Conservation (phyloP, 1,140 invertebrate species). For the Dermatophagoides farinae region DNA sequence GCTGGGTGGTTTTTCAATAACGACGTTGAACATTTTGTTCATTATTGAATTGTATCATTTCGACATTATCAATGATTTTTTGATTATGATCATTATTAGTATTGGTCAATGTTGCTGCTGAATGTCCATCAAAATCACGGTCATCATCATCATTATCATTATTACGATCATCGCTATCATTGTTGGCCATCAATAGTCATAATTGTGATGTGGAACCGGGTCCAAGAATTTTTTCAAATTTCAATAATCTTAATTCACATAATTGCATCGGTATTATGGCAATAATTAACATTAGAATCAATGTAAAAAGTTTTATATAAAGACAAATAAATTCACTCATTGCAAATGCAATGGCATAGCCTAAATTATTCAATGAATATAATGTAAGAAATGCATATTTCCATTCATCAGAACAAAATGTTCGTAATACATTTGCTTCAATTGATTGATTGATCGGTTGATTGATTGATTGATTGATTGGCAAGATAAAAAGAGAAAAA, state of each 20-base stretch:
- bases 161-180: neutral
- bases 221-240: neutral
- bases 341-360: constrained; percentile 5
- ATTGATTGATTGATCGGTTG: neutral
- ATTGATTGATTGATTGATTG: neutral
- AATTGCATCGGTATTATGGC: constrained; percentile 11
- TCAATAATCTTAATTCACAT: neutral
- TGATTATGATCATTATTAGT: neutral
- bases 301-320: constrained; percentile 11
- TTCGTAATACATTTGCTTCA: constrained; percentile 12
- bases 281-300: constrained; percentile 2
- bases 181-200: neutral
- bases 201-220: neutral
- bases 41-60: neutral
- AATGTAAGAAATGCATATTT: constrained; percentile 11
- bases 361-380: constrained; percentile 11
- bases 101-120: neutral
- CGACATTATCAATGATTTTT: neutral
- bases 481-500: neutral
- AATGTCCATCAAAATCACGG: neutral
- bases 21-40: neutral
- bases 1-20: no score
- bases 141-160: neutral
- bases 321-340: constrained; percentile 11
- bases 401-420: constrained; percentile 14